phyloP scores from a whole-genome alignment of 2,888 invertebrate genomes.

The Chloromyia formosa region DNA sequence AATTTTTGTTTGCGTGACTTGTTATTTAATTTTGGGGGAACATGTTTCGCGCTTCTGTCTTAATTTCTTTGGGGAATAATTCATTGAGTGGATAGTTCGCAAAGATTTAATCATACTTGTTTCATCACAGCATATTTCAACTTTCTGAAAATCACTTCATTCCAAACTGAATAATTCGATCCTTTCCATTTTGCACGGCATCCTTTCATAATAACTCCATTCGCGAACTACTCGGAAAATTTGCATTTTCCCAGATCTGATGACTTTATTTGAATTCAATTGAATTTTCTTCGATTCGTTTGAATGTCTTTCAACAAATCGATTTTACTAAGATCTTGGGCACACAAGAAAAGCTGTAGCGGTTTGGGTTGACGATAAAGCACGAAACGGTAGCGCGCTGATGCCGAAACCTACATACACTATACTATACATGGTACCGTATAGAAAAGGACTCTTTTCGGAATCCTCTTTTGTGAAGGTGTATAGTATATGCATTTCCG shows the following conservation, averaged over 20 bases:
- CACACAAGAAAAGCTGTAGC: slow-evolving; percentile 3
- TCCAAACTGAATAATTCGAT: no score
- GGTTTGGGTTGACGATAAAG: slow-evolving; percentile 2
- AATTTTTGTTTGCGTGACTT: no score
- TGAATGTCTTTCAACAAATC: slow-evolving; percentile 47
- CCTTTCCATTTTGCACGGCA: no score
- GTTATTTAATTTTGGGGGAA: no score
- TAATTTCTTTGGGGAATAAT: no score
- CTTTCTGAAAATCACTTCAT: no score
- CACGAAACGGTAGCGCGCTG: not conserved
- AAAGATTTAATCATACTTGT: no score
- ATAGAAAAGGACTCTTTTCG: slow-evolving; percentile 14
- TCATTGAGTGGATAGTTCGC: no score
- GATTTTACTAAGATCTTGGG: slow-evolving; percentile 36
- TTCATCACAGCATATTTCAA: no score
- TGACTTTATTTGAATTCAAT: slow-evolving; percentile 47
- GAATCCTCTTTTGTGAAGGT: not conserved
- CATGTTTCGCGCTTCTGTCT: no score
- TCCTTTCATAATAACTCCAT: not conserved
- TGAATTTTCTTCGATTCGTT: slow-evolving; percentile 47
- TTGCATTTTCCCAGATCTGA: slow-evolving; percentile 46
- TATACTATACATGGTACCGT: not conserved
- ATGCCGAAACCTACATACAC: not conserved
- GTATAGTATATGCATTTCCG: not conserved
- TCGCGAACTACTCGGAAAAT: slow-evolving; percentile 38